Percentiles rank a stretch among this genome's conserved stretches.
Evolutionary conservation across 2,888 invertebrate species (phyloP).

Genomic region (Hesperia comma): DNA sequence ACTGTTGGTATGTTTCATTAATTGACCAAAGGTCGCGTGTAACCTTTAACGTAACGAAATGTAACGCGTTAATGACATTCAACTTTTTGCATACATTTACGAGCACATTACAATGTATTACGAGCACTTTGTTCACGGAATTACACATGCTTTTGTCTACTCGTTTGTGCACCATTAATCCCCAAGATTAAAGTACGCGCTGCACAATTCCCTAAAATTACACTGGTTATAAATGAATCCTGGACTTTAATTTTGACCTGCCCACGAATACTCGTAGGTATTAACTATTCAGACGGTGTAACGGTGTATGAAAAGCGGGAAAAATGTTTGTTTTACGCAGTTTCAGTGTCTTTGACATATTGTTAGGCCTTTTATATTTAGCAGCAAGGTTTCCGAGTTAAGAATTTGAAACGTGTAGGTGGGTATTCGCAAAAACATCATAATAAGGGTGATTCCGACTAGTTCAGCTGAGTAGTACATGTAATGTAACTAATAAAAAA

Average conservation of each 20-base stretch:
- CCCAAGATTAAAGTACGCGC: slow-evolving; percentile 30
- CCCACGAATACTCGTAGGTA: background rate
- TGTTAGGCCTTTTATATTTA: no score
- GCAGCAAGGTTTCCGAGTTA: no score
- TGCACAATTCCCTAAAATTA: slow-evolving; percentile 62
- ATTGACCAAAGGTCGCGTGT: no score
- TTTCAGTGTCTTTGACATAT: no score
- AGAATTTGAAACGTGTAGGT: no score
- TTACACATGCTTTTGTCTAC: slow-evolving; percentile 18
- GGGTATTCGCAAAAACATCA: no score
- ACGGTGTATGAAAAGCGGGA: slow-evolving; percentile 16
- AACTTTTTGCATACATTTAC: background rate
- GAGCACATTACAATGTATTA: background rate
- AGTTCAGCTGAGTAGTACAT: no score
- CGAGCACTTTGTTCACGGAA: background rate
- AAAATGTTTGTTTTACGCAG: slow-evolving; percentile 3
- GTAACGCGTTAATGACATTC: background rate
- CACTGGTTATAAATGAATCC: slow-evolving; percentile 63
- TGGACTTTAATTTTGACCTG: slow-evolving; percentile 58
- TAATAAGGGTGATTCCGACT: no score
- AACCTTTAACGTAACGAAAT: no score
- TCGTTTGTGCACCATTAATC: slow-evolving; percentile 14
- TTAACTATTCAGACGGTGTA: slow-evolving; percentile 18
- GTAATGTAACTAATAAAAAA: no score
- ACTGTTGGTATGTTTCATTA: no score